Conservation (phyloP, 2,888 invertebrate species). For the Orthosia incerta region DNA sequence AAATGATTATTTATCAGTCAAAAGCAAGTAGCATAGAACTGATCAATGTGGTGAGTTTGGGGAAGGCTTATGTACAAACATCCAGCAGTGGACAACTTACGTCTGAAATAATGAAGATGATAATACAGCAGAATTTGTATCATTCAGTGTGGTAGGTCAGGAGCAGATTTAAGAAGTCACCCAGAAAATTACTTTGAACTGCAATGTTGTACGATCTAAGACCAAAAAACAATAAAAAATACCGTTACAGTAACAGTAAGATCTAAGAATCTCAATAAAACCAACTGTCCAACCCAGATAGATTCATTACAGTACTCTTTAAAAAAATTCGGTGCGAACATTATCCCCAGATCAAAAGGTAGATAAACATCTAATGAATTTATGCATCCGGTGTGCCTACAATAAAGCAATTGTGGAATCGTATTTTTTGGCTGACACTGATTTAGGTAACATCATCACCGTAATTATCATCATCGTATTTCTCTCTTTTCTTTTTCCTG, state of each 20-base stretch:
- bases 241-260: neutral
- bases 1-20: neutral
- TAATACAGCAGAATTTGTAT: neutral
- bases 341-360: conserved; percentile 39
- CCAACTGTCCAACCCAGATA: neutral
- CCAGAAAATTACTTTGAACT: neutral
- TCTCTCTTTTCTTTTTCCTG: too few relatives aligned
- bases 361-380: conserved; percentile 47
- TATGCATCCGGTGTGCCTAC: conserved; percentile 33
- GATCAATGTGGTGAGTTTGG: neutral
- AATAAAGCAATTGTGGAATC: conserved; percentile 27
- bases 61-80: neutral
- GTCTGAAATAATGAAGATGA: neutral
- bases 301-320: conserved; percentile 24
- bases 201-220: neutral
- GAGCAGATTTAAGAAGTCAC: neutral
- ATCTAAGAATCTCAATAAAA: too few relatives aligned
- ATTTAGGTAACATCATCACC: neutral
- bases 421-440: neutral
- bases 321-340: conserved; percentile 9
- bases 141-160: too few relatives aligned
- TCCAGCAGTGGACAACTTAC: neutral
- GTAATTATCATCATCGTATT: too few relatives aligned
- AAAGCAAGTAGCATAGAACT: neutral
- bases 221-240: neutral